Evolutionary conservation across 1,140 invertebrate species (phyloP).

Genomic region (Dinoponera quadriceps): DNA sequence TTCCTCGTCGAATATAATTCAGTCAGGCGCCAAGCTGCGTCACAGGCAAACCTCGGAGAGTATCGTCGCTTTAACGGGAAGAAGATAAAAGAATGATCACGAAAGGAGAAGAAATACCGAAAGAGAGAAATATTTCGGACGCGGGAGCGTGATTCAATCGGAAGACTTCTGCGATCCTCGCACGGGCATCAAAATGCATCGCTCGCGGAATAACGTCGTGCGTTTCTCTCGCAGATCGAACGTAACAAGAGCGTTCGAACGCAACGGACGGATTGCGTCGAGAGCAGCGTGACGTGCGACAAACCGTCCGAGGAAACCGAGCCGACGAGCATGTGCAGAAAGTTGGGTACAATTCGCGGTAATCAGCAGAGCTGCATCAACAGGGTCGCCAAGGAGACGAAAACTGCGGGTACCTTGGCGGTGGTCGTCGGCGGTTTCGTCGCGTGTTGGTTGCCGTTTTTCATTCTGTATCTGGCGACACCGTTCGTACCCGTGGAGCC

Average conservation of each 20-base stretch:
- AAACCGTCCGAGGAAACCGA: conserved; percentile 60
- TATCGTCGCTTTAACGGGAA: conserved; percentile 1
- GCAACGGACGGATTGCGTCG: conserved; percentile 51
- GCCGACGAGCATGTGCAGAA: conserved; percentile 69
- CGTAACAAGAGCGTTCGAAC: conserved; percentile 64
- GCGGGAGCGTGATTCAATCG: too few species aligned
- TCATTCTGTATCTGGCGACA: conserved; percentile 93
- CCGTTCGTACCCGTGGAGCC: conserved; percentile 87
- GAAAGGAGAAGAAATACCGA: too few species aligned
- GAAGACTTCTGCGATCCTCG: too few species aligned
- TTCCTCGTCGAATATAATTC: not conserved
- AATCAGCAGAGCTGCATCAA: conserved; percentile 80
- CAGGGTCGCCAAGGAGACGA: conserved; percentile 88
- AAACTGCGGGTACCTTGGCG: conserved; percentile 95
- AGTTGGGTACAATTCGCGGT: conserved; percentile 67
- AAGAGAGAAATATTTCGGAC: too few species aligned
- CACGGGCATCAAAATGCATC: not conserved
- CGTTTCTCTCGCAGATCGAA: conserved; percentile 61
- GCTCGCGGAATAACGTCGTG: not conserved
- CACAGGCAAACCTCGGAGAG: not conserved
- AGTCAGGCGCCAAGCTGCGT: not conserved
- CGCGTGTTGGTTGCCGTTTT: conserved; percentile 96
- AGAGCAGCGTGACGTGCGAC: conserved; percentile 44
- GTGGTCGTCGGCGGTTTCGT: conserved; percentile 97
- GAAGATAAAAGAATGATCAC: not conserved